A percentile compares a stretch with the other conserved stretches of the same genome.
Conservation (phyloP, 2,888 invertebrate species). For the Apoderus coryli region DNA sequence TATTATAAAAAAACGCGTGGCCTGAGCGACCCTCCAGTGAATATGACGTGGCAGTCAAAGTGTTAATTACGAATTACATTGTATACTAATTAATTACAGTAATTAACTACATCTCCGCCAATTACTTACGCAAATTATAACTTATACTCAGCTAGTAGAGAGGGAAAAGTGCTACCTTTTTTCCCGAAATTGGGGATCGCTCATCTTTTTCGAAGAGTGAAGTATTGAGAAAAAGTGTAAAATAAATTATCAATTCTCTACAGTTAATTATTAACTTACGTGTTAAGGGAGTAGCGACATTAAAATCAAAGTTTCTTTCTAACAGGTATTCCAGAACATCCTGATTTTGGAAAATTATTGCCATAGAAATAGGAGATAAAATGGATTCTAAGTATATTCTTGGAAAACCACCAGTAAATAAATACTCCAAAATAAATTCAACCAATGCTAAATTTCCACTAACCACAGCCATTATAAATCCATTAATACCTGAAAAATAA, state of each 20-base stretch:
- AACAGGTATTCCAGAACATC: conserved; percentile 25
- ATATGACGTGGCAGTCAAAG: too few species aligned
- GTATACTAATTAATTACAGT: too few species aligned
- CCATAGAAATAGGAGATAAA: conserved; percentile 26
- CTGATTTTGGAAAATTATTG: conserved; percentile 24
- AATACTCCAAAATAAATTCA: conserved; percentile 24
- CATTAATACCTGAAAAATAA: conserved; percentile 25
- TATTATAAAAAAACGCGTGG: too few species aligned
- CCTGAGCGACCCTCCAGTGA: too few species aligned
- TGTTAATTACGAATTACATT: too few species aligned
- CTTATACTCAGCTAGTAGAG: too few species aligned
- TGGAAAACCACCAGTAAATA: conserved; percentile 27
- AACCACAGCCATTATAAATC: conserved; percentile 26
- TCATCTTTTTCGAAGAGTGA: background rate
- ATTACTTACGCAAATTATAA: too few species aligned
- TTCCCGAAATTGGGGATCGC: background rate
- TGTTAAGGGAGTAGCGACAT: conserved; percentile 20
- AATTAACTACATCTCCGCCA: too few species aligned
- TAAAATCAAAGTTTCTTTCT: conserved; percentile 23
- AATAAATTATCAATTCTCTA: conserved; percentile 4
- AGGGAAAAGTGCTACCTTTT: too few species aligned
- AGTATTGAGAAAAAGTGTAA: background rate
- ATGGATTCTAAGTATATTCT: conserved; percentile 25
- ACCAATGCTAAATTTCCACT: conserved; percentile 26
- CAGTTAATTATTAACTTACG: conserved; percentile 19